phyloP scores from a whole-genome alignment of 2,797 vertebrate genomes.

The Hippocampus kuda region DNA sequence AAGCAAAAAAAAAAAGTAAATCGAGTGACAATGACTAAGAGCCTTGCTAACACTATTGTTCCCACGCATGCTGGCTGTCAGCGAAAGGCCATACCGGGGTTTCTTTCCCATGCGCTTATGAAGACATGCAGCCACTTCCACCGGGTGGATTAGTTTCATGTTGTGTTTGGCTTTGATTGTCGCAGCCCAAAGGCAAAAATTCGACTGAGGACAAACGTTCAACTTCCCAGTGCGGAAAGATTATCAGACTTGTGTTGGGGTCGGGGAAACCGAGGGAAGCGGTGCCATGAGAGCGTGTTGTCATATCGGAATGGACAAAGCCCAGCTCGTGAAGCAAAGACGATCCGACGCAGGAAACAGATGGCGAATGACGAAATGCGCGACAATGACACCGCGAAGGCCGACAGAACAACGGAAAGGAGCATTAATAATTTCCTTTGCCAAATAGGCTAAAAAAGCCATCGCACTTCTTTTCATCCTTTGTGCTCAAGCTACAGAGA shows the following conservation, averaged over 20 bases:
- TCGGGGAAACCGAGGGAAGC: constrained; percentile 7
- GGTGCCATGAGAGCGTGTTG: constrained; percentile 20
- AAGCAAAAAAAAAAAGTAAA: background rate
- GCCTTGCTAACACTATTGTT: constrained; percentile 38
- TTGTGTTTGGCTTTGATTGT: constrained; percentile 42
- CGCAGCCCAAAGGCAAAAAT: constrained; percentile 28
- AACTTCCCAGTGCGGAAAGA: constrained; percentile 35
- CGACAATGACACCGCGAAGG: constrained; percentile 10
- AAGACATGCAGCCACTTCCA: constrained; percentile 50
- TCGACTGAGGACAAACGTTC: constrained; percentile 27
- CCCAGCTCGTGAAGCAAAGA: constrained; percentile 17
- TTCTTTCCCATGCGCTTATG: constrained; percentile 46
- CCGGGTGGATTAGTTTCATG: constrained; percentile 30
- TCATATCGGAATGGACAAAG: constrained; percentile 17
- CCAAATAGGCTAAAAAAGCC: constrained; percentile 15
- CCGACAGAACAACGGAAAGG: constrained; percentile 8
- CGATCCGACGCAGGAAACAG: constrained; percentile 8
- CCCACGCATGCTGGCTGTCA: constrained; percentile 27
- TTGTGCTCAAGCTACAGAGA: constrained; percentile 21
- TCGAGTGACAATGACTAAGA: constrained; percentile 15
- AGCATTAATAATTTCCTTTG: constrained; percentile 19
- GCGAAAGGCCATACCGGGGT: constrained; percentile 39
- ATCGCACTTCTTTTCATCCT: constrained; percentile 10
- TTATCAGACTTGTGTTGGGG: constrained; percentile 34
- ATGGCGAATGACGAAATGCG: background rate